phyloP scores from a whole-genome alignment of 2,113 vertebrate species.

The Lampris incognitus region DNA sequence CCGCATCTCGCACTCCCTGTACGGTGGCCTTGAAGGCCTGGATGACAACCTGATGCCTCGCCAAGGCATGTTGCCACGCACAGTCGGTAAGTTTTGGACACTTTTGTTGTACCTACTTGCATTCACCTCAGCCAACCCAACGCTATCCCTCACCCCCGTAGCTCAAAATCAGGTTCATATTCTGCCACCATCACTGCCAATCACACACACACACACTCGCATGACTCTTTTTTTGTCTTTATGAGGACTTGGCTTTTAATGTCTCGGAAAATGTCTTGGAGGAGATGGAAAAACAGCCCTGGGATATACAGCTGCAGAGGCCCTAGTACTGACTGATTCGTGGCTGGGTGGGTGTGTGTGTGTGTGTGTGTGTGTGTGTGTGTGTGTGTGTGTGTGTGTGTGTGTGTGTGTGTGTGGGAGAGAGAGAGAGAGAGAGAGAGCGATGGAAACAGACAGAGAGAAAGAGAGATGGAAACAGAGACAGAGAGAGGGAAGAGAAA shows the following conservation, averaged over 20 bases:
- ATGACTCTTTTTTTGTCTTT: background rate
- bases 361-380: background rate
- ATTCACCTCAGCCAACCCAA: too few relatives aligned
- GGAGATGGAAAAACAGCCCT: background rate
- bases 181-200: too few relatives aligned
- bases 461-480: too few relatives aligned
- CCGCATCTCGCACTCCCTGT: conserved; percentile 94
- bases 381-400: background rate
- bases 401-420: background rate
- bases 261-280: conserved; percentile 10
- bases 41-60: conserved; percentile 89
- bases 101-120: background rate
- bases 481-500: too few relatives aligned
- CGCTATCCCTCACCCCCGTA: too few relatives aligned
- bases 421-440: too few relatives aligned
- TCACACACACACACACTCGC: background rate
- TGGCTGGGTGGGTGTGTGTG: background rate
- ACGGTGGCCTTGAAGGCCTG: conserved; percentile 89
- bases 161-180: too few relatives aligned
- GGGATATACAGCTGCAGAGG: background rate
- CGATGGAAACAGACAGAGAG: too few relatives aligned
- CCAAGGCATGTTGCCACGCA: conserved; percentile 79
- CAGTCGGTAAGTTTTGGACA: conserved; percentile 85
- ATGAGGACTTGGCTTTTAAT: conserved; percentile 17
- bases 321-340: conserved; percentile 14